Base-by-base conservation (phyloP, 2,888 invertebrate genomes). In the Athalia cordata region DNA sequence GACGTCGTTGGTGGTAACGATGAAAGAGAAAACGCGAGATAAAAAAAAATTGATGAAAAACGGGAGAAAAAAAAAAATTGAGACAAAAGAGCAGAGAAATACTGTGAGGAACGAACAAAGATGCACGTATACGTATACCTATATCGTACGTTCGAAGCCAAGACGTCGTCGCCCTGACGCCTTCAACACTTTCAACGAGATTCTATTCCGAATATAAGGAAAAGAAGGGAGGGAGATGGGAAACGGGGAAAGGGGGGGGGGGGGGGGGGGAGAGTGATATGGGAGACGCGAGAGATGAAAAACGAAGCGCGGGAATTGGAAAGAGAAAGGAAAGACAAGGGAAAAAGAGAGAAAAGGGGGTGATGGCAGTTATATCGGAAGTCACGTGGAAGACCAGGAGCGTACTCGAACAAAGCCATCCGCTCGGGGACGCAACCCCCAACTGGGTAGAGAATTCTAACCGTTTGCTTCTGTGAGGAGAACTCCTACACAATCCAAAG, bases 321-420 rank as follows among this genome's bases (percentile, higher is more conserved):
- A 29, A 29, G 29, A 29, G 29, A 29, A 29, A 29, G 29, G 13
- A 62, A n/a, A n/a, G 55, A 13, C 62, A 15, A n/a, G 15, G 4
- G 13, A n/a, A n/a, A 15, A 55, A 15, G n/a, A 3, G 62, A 29
- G 15, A 1, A 13, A n/a, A 62, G 62, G 8, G 47, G 11, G n/a
- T 45, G 50, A 13, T 59, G 80, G 83, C 80, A 81, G 82, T 85
- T 85, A 82, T 81, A 82, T 84, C 83, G 82, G 81, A 81, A 80
- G 82, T 86, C 85, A 85, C 83, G 84, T 83, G 82, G 80, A 81
- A 81, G 80, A 79, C 80, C 76, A 74, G 77, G 67, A 82, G 83
- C 82, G 83, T 81, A 78, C 47, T 78, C 59, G 70, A 78, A 68
- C 64, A 59, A 45, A 64, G 61, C n/a, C 59, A 55, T 64, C 49